These are phyloP conservation scores for Bos taurus DNA, from an alignment of 2,113 vertebrate genomes.

Conservation along the genomic window ARS-UCD2.0 NC_037333.1:26123501-26124000, in stretches of 20 bases:
- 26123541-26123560: background rate
- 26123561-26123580: background rate
- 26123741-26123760: background rate
- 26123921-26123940: constrained; percentile 48
- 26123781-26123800: background rate
- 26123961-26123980: background rate
- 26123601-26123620: background rate
- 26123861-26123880: constrained; percentile 50
- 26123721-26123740: background rate
- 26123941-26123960: constrained; percentile 33
- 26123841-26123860: constrained; percentile 65
- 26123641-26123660: background rate
- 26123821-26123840: constrained; percentile 45
- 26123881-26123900: constrained; percentile 60
- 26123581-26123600: background rate
- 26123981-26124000: background rate
- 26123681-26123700: background rate
- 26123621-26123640: background rate
- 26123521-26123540: background rate
- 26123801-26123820: constrained; percentile 16
- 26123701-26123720: background rate
- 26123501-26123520: background rate
- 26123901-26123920: constrained; percentile 44
- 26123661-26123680: background rate
- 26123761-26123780: background rate